Percentiles rank a stretch among this genome's conserved stretches.
phyloP scores from a whole-genome alignment of 2,797 vertebrate genomes.

The Pempheris klunzingeri region DNA sequence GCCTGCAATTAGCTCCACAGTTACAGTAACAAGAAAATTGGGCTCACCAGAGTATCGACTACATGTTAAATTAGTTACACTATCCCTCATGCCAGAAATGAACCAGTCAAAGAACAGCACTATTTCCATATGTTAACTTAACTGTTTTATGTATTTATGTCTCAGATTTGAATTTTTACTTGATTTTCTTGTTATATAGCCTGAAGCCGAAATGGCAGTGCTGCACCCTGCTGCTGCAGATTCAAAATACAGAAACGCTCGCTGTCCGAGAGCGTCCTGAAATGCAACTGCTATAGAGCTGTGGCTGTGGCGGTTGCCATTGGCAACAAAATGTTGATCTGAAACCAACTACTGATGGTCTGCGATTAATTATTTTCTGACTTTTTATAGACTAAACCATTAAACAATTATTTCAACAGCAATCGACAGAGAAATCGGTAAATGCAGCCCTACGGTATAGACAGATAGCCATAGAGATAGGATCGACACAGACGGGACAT shows the following conservation, averaged over 20 bases:
- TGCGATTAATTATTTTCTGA: background rate
- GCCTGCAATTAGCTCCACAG: background rate
- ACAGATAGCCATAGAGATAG: background rate
- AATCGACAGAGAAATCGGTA: background rate
- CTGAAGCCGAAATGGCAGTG: background rate
- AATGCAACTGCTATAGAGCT: background rate
- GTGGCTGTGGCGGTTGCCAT: no score
- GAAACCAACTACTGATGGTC: background rate
- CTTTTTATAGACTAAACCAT: background rate
- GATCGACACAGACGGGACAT: constrained; percentile 12
- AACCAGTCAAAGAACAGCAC: no score
- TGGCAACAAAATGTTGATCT: background rate
- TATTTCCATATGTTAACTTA: no score
- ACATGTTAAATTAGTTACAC: background rate
- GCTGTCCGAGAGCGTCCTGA: background rate
- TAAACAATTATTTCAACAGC: background rate
- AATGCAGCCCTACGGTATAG: background rate
- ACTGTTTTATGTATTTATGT: no score
- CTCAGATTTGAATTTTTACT: no score
- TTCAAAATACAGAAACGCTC: no score
- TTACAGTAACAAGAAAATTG: background rate
- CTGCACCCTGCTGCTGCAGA: background rate
- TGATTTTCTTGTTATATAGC: background rate
- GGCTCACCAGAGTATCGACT: background rate
- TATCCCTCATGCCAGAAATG: background rate